A percentile compares a stretch with the other conserved stretches of the same genome.
Conservation (phyloP, 2,113 vertebrate genomes). For the Rallus limicola region DNA sequence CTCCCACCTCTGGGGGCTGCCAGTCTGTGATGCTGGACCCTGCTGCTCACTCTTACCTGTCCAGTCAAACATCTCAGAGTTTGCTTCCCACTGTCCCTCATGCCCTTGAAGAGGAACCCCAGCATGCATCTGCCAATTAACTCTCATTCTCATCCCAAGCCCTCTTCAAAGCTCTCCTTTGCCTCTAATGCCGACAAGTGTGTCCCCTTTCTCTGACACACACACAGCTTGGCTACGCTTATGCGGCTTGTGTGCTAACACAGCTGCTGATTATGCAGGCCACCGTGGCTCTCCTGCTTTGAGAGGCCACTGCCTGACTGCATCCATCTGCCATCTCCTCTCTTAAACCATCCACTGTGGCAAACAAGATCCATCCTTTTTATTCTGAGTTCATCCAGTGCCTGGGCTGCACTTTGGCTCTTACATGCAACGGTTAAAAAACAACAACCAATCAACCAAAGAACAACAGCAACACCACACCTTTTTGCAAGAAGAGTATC, state of each 20-base stretch:
- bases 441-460: neutral
- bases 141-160: neutral
- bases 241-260: neutral
- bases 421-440: neutral
- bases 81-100: neutral
- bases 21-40: neutral
- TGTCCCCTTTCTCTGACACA: neutral
- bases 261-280: neutral
- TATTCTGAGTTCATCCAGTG: neutral
- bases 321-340: neutral
- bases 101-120: neutral
- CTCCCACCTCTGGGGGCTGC: neutral
- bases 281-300: neutral
- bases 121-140: neutral
- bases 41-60: neutral
- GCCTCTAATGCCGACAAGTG: neutral
- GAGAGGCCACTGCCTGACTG: neutral
- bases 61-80: neutral
- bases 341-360: neutral
- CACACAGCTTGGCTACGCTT: neutral
- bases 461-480: neutral
- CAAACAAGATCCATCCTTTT: neutral
- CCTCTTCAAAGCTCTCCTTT: conserved; percentile 11
- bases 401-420: neutral
- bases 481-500: neutral